These are phyloP conservation scores for Macrotis lagotis DNA, from an alignment of 2,113 vertebrate species.

Conservation along the genomic window DNA sequence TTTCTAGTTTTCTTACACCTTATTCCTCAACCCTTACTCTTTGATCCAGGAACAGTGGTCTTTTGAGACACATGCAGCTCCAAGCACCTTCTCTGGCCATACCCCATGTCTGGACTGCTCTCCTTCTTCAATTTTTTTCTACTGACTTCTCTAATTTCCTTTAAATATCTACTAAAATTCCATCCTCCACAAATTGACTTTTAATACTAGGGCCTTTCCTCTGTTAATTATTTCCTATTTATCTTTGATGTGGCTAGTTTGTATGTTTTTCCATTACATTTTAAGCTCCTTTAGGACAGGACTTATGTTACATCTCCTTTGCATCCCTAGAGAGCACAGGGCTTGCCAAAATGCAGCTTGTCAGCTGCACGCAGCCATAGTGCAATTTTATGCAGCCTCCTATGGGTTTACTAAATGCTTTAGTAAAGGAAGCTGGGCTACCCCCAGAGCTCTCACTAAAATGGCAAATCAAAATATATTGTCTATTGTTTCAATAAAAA, in stretches of 20 bases:
- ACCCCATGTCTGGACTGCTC: neutral
- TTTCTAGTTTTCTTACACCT: neutral
- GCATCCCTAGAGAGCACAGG: neutral
- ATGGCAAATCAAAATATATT: no score
- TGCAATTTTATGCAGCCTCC: no score
- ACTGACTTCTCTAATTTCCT: neutral
- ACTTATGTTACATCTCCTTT: neutral
- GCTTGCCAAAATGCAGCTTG: no score
- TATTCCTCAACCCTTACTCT: neutral
- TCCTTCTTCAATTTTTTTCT: neutral
- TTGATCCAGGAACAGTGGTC: neutral
- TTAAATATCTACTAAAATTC: neutral
- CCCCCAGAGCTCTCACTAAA: no score
- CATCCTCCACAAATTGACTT: neutral
- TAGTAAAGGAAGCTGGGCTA: no score
- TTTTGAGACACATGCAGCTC: neutral
- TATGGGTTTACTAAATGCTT: no score
- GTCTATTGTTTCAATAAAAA: no score
- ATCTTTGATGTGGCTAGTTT: neutral
- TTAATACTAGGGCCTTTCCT: neutral
- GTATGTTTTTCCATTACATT: neutral
- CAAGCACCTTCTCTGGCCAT: neutral
- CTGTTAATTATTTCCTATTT: neutral
- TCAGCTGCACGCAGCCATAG: no score
- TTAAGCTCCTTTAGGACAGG: neutral